Conservation (phyloP, 2,113 vertebrate species). For the Ia io region DNA sequence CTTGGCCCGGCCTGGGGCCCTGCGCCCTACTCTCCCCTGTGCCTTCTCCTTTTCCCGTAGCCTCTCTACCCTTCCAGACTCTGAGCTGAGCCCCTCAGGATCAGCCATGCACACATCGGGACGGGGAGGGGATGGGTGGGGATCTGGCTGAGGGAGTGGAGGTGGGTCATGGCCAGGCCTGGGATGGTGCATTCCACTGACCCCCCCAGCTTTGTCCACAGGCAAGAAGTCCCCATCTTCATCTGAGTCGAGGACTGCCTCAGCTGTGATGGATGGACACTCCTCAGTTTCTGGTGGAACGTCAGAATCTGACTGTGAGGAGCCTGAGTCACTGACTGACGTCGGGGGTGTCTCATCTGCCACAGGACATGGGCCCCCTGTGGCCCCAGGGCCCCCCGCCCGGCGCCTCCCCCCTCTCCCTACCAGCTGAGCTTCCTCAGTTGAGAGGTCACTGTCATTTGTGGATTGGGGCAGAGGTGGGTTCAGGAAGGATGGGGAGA, state of each 20-base stretch:
- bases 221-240: conserved; percentile 95
- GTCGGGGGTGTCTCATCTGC: conserved; percentile 95
- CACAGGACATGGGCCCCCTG: conserved; percentile 82
- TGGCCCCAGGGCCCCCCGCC: conserved; percentile 81
- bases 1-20: conserved; percentile 88
- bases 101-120: conserved; percentile 99
- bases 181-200: conserved; percentile 84
- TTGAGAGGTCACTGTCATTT: conserved; percentile 90
- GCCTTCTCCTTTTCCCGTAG: conserved; percentile 93
- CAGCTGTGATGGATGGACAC: conserved; percentile 92
- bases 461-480: conserved; percentile 88
- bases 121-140: conserved; percentile 88
- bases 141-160: conserved; percentile 90
- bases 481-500: conserved; percentile 97
- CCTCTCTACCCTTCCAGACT: conserved; percentile 87
- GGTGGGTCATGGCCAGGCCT: conserved; percentile 90
- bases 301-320: conserved; percentile 95
- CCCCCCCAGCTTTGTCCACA: conserved; percentile 89
- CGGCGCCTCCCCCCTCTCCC: conserved; percentile 84
- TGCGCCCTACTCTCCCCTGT: conserved; percentile 88
- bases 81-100: conserved; percentile 89
- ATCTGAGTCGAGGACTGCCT: conserved; percentile 93
- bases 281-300: conserved; percentile 93
- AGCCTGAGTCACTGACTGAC: conserved; percentile 93
- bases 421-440: conserved; percentile 84